These are phyloP conservation scores for Zosterops borbonicus DNA, from an alignment of 2,113 vertebrate species.

Conservation along the genomic window DNA sequence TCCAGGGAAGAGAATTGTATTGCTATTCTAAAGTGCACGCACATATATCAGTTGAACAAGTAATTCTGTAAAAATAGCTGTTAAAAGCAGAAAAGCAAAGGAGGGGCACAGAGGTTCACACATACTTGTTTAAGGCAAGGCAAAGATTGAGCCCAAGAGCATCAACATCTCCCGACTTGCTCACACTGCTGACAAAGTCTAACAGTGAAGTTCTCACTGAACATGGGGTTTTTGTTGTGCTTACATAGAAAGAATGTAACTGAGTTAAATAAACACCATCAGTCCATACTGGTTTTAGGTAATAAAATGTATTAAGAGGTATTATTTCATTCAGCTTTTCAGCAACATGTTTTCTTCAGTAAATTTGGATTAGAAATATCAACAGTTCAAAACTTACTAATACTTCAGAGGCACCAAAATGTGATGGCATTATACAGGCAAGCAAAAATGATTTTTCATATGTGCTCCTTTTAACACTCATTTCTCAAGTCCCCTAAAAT, in stretches of 20 bases:
- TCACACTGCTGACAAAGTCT: not conserved
- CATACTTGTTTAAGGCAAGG: not conserved
- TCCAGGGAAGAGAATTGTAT: accelerated
- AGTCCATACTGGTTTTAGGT: not conserved
- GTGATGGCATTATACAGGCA: not conserved
- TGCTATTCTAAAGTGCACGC: not conserved
- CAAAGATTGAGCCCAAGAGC: not conserved
- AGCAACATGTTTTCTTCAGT: not conserved
- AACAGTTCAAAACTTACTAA: not conserved
- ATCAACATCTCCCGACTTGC: not conserved
- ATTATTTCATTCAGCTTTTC: not conserved
- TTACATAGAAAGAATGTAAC: not conserved
- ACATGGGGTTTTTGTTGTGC: accelerated
- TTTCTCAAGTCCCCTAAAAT: not conserved
- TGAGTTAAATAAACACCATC: not conserved
- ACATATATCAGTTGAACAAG: not conserved
- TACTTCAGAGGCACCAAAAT: not conserved
- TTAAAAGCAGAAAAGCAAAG: not conserved
- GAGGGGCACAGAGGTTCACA: not conserved
- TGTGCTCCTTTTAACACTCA: not conserved
- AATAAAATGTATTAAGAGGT: not conserved
- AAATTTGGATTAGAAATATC: not conserved
- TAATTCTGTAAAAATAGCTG: not conserved
- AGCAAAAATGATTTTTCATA: not conserved
- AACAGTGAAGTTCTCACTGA: not conserved